Base-by-base conservation (phyloP, 2,797 vertebrate species). In the Fringilla coelebs region DNA sequence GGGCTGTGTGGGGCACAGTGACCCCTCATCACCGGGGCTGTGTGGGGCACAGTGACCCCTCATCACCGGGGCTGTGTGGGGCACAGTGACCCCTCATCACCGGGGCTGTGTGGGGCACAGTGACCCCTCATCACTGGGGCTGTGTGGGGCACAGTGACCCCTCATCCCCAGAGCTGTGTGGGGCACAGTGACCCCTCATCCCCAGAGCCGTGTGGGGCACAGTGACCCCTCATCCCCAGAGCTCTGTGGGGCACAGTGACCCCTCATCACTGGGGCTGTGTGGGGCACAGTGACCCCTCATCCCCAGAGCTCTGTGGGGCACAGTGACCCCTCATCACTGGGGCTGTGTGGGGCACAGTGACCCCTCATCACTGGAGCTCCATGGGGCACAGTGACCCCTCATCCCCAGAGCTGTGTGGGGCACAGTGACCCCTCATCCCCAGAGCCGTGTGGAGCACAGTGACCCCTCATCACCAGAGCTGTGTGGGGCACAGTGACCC, bases 1-100 rank as follows among this genome's bases (percentile, higher is more conserved):
- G 46, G 2, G n/a, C n/a, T n/a, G n/a, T 18, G 41, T 17, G 41
- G 55, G 61, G 24, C 9, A 6, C 74, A 4, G 41, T 4, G 28
- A 1, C 24, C 34, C 46, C 73, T 51, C 55, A 16, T 73, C 32
- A 22, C 15, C 0, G 0, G 46, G 2, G n/a, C n/a, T n/a, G n/a
- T 18, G 41, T 17, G 41, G 55, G 61, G 24, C 9, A 6, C 74
- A 4, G 41, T 4, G 28, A 1, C 24, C 34, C 46, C 73, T 51
- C 55, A 16, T 73, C 32, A 22, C 15, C 0, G 0, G 46, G 2
- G n/a, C n/a, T n/a, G n/a, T 18, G 41, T 17, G 41, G 55, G 61
- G 24, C 9, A 6, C 74, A 4, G 41, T 4, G 28, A 1, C 24
- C 34, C 46, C 73, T 51, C 55, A 16, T 73, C 32, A 22, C 15